Conservation (phyloP, 64 coral and sea anemone species). For the Dendronephthya gigantea region DNA sequence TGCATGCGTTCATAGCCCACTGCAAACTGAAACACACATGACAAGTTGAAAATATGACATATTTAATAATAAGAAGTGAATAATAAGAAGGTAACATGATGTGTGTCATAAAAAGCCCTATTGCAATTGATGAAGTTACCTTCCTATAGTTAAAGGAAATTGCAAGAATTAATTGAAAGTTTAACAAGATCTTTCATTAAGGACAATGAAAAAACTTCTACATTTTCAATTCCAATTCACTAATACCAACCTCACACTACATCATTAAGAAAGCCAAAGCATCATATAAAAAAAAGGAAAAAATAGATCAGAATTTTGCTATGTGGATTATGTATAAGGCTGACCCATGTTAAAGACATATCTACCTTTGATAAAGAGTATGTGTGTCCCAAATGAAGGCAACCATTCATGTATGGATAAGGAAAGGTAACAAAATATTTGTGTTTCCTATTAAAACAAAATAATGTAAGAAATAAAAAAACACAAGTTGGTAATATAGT, state of each 20-base stretch:
- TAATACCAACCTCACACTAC: neutral
- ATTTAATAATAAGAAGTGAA: neutral
- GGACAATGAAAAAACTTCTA: too few relatives aligned
- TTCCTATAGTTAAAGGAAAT: too few relatives aligned
- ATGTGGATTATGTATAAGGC: neutral
- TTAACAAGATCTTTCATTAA: too few relatives aligned
- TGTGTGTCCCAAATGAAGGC: slow-evolving; percentile 2
- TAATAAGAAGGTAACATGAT: neutral
- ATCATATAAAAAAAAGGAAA: neutral
- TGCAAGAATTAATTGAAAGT: too few relatives aligned
- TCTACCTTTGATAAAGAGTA: slow-evolving; percentile 10
- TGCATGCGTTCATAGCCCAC: slow-evolving; percentile 11
- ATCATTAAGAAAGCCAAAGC: neutral
- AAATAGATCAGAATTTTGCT: neutral
- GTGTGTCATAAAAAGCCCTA: too few relatives aligned
- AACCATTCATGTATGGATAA: slow-evolving; percentile 19
- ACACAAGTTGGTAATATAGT: too few relatives aligned
- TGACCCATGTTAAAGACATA: neutral
- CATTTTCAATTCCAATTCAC: too few relatives aligned
- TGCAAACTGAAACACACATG: neutral
- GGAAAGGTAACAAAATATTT: slow-evolving; percentile 13
- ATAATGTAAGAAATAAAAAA: too few relatives aligned
- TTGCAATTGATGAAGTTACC: too few relatives aligned
- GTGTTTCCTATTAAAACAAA: neutral
- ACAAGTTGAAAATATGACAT: neutral